Evolutionary conservation across 2,113 vertebrate genomes (phyloP).

Genomic region (Microcebus tavaratra): DNA sequence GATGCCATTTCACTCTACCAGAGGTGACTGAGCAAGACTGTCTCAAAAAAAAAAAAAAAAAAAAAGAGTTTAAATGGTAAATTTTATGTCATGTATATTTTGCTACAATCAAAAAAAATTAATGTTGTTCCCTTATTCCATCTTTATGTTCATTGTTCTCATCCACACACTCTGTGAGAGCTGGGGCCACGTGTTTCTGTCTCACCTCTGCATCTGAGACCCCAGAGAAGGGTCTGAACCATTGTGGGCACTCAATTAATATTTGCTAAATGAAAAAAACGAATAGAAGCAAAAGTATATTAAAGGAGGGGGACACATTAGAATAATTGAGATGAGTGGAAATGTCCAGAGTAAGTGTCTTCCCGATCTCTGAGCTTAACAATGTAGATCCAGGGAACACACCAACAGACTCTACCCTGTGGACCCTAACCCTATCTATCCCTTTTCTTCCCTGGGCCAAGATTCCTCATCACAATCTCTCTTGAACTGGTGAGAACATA

Average conservation of each 20-base stretch:
- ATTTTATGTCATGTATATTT: too few relatives aligned
- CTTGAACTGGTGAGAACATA: too few relatives aligned
- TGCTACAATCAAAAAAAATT: background rate
- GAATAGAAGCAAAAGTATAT: background rate
- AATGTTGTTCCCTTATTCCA: background rate
- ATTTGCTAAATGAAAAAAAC: background rate
- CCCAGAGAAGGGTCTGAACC: background rate
- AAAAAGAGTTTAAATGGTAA: too few relatives aligned
- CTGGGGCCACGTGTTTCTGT: background rate
- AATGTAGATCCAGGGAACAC: background rate
- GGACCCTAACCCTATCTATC: background rate
- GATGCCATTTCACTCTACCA: too few relatives aligned
- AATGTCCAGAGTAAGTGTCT: background rate
- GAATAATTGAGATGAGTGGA: background rate
- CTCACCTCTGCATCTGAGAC: background rate
- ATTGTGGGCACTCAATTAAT: background rate
- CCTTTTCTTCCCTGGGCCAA: background rate
- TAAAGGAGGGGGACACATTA: background rate
- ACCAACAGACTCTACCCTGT: background rate
- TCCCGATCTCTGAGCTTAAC: background rate
- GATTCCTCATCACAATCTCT: too few relatives aligned
- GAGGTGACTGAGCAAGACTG: too few relatives aligned
- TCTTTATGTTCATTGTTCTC: background rate
- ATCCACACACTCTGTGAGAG: background rate
- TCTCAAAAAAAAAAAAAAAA: too few relatives aligned